Base-by-base conservation (phyloP, 2,113 vertebrate genomes). In the Manacus vitellinus region DNA sequence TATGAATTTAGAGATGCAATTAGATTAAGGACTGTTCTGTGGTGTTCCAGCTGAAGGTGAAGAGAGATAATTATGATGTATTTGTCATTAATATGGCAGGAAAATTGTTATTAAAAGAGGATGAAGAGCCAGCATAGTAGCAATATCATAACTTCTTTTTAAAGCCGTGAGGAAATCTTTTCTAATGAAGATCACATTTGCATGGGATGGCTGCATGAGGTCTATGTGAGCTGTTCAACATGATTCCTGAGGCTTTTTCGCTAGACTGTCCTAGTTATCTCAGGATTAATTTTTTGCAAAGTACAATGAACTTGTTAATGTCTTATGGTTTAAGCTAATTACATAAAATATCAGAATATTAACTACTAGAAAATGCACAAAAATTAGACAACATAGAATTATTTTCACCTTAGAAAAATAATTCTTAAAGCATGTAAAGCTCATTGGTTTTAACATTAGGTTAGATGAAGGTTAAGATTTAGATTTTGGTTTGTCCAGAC, bases 41-140 rank as follows among this genome's bases (percentile, higher is more conserved):
- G 80, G 56, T 78, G 23, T 59, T 89, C 52, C 47, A 85, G 70
- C 49, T 96, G 77, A 95, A 95, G 74, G 87, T 89, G 82, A 88
- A 95, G 72, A 88, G 82, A 73, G 71, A 76, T 88, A 94, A 94
- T 95, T 91, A 73, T 75, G 66, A 92, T 81, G 63, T 65, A 88
- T 85, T 93, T 95, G 41, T 91, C 62, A 74, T 83, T 93, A 89
- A 79, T 88, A 11, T 30, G 54, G 20, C 54, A 89, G 62, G 55
- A 55, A 95, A 93, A 79, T 81, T 74, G 39, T 89, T 94, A 67
- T 43, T 51, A 21, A 30, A 74, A 63, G 37, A 91, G 55, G 18
- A 61, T 81, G 56, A 89, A 81, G 47, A 92, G 28, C 52, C 54
- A 91, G n/a, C 22, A 22, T n/a, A 37, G 56, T 65, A 92, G n/a